Conservation (phyloP, 2,888 invertebrate species). For the Dicyrtomina minuta region DNA sequence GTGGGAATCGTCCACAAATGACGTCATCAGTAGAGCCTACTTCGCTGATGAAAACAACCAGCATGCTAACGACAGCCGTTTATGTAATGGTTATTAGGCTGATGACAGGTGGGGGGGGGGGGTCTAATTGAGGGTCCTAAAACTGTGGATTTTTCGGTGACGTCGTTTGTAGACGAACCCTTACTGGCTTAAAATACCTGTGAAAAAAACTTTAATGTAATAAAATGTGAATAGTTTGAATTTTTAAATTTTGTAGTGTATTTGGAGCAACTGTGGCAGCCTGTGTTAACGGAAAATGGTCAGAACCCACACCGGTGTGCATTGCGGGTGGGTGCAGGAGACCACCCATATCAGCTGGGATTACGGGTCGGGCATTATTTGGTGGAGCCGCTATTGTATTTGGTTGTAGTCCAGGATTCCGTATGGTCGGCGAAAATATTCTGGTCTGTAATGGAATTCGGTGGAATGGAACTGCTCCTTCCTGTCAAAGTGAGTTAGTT, state of each 20-base stretch:
- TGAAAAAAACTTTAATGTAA: too few relatives aligned
- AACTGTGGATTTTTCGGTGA: too few relatives aligned
- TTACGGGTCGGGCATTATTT: neutral
- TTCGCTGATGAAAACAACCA: too few relatives aligned
- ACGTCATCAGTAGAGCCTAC: too few relatives aligned
- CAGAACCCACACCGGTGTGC: slow-evolving; percentile 21
- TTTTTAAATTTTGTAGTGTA: neutral
- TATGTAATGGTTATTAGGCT: too few relatives aligned
- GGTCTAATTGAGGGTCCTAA: too few relatives aligned
- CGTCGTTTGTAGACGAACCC: too few relatives aligned
- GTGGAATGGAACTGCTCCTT: slow-evolving; percentile 24
- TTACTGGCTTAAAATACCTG: too few relatives aligned
- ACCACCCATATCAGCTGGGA: neutral
- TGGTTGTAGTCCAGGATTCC: slow-evolving; percentile 4
- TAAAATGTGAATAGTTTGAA: too few relatives aligned
- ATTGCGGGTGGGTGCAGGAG: slow-evolving; percentile 9
- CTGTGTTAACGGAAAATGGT: slow-evolving; percentile 28
- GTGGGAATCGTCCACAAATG: too few relatives aligned
- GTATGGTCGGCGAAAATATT: neutral
- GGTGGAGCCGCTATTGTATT: slow-evolving; percentile 6
- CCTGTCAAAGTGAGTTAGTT: slow-evolving; percentile 11
- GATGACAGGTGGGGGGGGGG: too few relatives aligned
- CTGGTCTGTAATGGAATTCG: slow-evolving; percentile 25
- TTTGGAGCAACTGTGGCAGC: slow-evolving; percentile 8
- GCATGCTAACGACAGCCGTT: too few relatives aligned